phyloP scores from a whole-genome alignment of 1,140 invertebrate genomes.

The Campodea augens region DNA sequence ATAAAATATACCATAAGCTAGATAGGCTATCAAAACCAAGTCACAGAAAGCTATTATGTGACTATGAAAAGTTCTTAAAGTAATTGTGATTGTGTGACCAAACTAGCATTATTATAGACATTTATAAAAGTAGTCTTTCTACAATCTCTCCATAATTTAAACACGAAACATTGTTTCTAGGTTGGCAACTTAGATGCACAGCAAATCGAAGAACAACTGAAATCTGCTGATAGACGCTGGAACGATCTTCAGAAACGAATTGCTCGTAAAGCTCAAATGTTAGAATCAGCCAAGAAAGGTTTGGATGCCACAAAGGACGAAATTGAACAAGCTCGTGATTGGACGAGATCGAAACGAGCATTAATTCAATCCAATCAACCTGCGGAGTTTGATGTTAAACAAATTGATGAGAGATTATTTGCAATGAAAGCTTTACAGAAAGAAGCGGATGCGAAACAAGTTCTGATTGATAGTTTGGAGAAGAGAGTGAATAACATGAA shows the following conservation, averaged over 20 bases:
- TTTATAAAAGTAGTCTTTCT: too few species aligned
- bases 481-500: conserved; percentile 64
- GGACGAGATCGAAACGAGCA: too few species aligned
- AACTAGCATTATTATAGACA: too few species aligned
- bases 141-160: too few species aligned
- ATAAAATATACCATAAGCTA: too few species aligned
- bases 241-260: conserved; percentile 64
- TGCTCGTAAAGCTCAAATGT: conserved; percentile 47
- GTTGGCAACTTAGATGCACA: conserved; percentile 71
- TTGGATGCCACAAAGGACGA: conserved; percentile 28
- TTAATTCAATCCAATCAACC: too few species aligned
- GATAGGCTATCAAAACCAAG: too few species aligned
- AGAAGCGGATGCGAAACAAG: conserved; percentile 64
- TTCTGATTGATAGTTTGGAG: conserved; percentile 56
- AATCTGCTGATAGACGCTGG: conserved; percentile 58
- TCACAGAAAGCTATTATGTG: too few species aligned
- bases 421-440: conserved; percentile 39
- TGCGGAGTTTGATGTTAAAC: background rate
- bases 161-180: too few species aligned
- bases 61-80: too few species aligned
- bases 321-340: conserved; percentile 16
- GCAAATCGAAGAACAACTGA: conserved; percentile 73
- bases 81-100: too few species aligned
- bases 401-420: too few species aligned
- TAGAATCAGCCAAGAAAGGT: conserved; percentile 58